phyloP scores from a whole-genome alignment of 2,113 vertebrate genomes.

The Archilochus colubris region DNA sequence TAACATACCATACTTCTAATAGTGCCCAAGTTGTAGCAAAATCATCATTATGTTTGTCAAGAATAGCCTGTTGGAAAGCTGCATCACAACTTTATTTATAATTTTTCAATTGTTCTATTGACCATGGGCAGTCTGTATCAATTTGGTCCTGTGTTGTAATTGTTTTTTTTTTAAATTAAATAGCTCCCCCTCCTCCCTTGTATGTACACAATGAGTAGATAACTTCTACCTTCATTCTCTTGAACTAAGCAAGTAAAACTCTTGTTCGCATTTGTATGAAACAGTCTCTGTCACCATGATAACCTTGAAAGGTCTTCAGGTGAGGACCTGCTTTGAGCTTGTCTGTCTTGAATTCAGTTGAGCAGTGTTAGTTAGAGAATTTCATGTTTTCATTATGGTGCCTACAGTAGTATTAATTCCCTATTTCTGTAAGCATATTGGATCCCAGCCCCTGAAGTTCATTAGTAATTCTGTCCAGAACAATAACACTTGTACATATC shows the following conservation, averaged over 20 bases:
- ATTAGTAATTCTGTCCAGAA: not conserved
- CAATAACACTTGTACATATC: not conserved
- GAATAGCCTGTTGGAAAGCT: not conserved
- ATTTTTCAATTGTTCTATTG: not conserved
- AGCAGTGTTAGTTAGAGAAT: not conserved
- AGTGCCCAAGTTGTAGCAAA: not conserved
- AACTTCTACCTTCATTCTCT: not conserved
- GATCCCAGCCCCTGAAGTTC: not conserved
- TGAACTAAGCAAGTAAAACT: not conserved
- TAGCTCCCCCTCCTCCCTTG: not conserved
- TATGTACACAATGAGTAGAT: not conserved
- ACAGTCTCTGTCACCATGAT: not conserved
- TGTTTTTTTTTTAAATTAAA: not conserved
- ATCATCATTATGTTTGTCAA: not conserved
- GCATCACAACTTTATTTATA: not conserved
- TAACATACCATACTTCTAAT: not conserved
- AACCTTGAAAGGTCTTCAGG: not conserved
- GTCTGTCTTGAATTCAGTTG: not conserved
- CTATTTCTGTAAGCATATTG: not conserved
- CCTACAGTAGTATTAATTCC: not conserved
- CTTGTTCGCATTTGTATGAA: not conserved
- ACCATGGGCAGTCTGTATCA: not conserved
- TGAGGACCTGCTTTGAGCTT: not conserved
- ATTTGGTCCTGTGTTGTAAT: rapidly evolving
- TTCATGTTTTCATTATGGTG: not conserved